Evolutionary conservation across 2,113 vertebrate species (phyloP).

Genomic region (Pelecanus crispus): DNA sequence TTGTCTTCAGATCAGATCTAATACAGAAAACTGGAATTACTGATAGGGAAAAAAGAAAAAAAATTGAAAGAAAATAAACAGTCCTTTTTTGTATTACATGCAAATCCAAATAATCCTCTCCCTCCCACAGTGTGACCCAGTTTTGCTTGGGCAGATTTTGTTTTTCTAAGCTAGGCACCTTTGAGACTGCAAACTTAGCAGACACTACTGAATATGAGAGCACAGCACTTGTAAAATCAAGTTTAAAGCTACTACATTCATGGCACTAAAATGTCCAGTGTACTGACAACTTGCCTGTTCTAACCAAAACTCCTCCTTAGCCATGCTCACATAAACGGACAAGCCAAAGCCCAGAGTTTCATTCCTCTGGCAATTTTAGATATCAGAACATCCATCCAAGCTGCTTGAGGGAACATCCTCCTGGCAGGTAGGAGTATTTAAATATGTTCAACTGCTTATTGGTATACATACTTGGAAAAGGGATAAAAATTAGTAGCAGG

Average conservation of each 20-base stretch:
- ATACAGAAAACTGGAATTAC: background rate
- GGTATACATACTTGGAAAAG: background rate
- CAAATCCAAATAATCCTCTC: slow-evolving; percentile 29
- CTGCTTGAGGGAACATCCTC: background rate
- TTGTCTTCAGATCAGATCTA: background rate
- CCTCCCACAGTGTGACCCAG: background rate
- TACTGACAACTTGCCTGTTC: background rate
- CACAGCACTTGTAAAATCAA: background rate
- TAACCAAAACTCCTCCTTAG: background rate
- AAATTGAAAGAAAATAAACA: background rate
- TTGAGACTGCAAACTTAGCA: background rate
- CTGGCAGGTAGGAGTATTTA: background rate
- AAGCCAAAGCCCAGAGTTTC: background rate
- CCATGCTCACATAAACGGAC: background rate
- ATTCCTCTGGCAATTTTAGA: background rate
- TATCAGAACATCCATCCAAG: background rate
- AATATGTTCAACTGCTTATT: background rate
- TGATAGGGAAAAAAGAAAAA: rapidly evolving
- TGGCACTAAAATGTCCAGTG: background rate
- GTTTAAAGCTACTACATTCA: background rate
- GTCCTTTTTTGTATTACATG: background rate
- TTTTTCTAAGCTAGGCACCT: background rate
- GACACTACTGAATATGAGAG: background rate
- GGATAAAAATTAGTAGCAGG: background rate
- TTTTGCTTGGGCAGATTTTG: background rate